Percentiles rank a stretch among this genome's conserved stretches.
phyloP scores from a whole-genome alignment of 2,113 vertebrate genomes.

The Prunella himalayana region DNA sequence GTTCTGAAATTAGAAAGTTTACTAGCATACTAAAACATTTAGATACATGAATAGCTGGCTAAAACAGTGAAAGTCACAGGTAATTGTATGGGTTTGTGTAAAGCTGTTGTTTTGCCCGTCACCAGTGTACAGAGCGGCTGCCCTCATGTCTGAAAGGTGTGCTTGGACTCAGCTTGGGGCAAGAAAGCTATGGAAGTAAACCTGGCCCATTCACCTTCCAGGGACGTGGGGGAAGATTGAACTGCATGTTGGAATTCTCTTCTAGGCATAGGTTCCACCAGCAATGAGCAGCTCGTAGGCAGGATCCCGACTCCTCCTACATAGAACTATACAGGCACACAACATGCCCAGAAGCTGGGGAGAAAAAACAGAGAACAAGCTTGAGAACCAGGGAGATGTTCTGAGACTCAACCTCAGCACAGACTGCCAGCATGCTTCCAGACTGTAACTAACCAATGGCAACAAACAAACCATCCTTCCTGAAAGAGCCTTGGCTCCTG shows the following conservation, averaged over 20 bases:
- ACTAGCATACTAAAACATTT: slow-evolving; percentile 46
- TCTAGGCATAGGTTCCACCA: slow-evolving; percentile 85
- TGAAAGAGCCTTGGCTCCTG: background rate
- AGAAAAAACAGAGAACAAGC: slow-evolving; percentile 15
- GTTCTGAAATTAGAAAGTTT: slow-evolving; percentile 56
- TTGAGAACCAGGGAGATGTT: background rate
- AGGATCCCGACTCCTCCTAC: slow-evolving; percentile 86
- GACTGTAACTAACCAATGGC: background rate
- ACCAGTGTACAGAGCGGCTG: slow-evolving; percentile 71
- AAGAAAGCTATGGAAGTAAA: slow-evolving; percentile 64
- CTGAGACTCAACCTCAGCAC: background rate
- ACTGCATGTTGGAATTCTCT: slow-evolving; percentile 1
- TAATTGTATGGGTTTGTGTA: slow-evolving; percentile 16
- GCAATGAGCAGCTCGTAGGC: slow-evolving; percentile 92
- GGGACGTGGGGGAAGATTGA: slow-evolving; percentile 16
- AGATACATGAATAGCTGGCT: slow-evolving; percentile 56
- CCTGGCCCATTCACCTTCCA: slow-evolving; percentile 55
- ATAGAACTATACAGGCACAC: slow-evolving; percentile 89
- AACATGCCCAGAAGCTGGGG: slow-evolving; percentile 91
- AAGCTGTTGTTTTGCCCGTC: slow-evolving; percentile 67
- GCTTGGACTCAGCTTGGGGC: slow-evolving; percentile 63
- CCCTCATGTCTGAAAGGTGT: slow-evolving; percentile 70
- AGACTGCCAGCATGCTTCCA: background rate
- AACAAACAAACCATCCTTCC: background rate
- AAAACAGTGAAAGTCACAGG: slow-evolving; percentile 47